Conservation (phyloP, 2,113 vertebrate species). For the Cyanoramphus novaezelandiae region DNA sequence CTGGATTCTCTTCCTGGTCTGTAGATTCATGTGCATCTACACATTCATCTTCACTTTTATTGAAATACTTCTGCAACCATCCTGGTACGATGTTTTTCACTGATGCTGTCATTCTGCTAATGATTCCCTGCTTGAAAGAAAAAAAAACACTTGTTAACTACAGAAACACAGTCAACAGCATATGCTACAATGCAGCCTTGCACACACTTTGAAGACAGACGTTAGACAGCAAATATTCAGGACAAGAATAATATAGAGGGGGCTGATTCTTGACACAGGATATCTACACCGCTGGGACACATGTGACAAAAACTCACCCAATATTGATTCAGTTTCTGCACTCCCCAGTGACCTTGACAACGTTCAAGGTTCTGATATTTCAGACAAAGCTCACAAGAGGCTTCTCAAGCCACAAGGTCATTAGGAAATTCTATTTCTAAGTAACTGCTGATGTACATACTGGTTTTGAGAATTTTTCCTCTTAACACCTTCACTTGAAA, state of each 20-base stretch:
- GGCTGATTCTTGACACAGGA: not conserved
- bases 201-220: not conserved
- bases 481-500: not conserved
- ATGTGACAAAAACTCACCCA: not conserved
- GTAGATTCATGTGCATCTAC: conserved; percentile 64
- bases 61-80: conserved; percentile 96
- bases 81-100: conserved; percentile 95
- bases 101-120: conserved; percentile 93
- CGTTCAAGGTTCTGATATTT: not conserved
- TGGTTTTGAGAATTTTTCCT: not conserved
- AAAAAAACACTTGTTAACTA: not conserved
- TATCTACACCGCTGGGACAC: not conserved
- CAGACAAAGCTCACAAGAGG: not conserved
- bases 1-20: conserved; percentile 70
- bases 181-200: not conserved
- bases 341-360: not conserved
- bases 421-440: not conserved
- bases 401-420: not conserved
- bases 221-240: not conserved
- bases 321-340: not conserved
- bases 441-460: accelerated
- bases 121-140: conserved; percentile 82
- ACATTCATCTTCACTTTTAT: conserved; percentile 80
- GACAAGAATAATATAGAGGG: not conserved
- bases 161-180: not conserved